Base-by-base conservation (phyloP, 1,140 invertebrate species). In the Tribolium madens region DNA sequence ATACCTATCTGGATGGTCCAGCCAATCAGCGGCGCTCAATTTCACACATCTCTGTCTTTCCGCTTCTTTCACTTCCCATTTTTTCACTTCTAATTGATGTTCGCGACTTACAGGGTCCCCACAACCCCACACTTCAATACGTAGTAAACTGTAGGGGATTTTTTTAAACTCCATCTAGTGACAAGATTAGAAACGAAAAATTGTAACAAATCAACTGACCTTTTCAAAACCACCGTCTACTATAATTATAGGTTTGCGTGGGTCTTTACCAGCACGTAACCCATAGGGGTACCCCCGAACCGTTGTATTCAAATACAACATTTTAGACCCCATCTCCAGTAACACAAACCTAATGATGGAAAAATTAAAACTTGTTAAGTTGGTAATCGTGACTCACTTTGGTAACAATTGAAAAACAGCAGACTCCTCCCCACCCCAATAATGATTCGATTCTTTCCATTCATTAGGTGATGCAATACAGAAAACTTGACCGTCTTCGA, bases 1-100 rank as follows among this genome's bases (percentile, higher is more conserved):
- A 85, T 93, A 93, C 76, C 95, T 90, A 88, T 98, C 96, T 1
- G 96, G 96, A 89, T 97, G 95, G 85, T 97, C 95, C 78, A 95
- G 88, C 96, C 96, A 97, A 84, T 96, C 95, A 13, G 91, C 90
- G 0, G 93, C 90, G 47, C 92, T 95, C 57, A 96, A 85, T 85
- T 96, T 96, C 2, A 96, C 93, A 14, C 89, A 88, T 52, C 93
- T 86, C 77, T 95, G 93, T 78, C 92, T 90, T 86, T 97, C 95
- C 0, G 92, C 93, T 86, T 97, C 93, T 83, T 93, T 93, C 0
- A 94, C 91, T 84, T 97, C 94, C 95, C 95, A 97, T 80, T 95
- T 94, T 85, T 96, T 96, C 75, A 96, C 92, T 79, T 96, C 94
- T 73, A 94, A 84, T 86, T 97, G 95, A 21, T 90, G 90, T 84